Evolutionary conservation across 2,113 vertebrate genomes (phyloP).

Genomic region (Lontra canadensis): DNA sequence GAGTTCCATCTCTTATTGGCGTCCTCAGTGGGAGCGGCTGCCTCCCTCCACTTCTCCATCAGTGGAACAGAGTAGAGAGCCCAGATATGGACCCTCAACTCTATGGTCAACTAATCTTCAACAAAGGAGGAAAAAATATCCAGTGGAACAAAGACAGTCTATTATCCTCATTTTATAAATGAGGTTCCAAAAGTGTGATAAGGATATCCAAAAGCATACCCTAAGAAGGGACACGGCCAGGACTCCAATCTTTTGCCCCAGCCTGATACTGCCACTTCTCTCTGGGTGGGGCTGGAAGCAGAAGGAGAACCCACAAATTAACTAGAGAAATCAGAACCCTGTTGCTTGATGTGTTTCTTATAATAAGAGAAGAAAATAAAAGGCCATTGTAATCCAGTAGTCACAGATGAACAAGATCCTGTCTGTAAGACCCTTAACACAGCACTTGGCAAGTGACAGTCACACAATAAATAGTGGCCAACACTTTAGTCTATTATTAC

Average conservation of each 20-base stretch:
- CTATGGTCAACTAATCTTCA: too few species aligned
- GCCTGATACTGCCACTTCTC: not conserved
- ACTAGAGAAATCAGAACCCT: not conserved
- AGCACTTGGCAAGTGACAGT: not conserved
- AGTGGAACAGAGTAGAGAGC: too few species aligned
- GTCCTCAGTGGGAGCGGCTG: too few species aligned
- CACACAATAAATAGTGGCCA: not conserved
- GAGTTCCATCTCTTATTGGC: too few species aligned
- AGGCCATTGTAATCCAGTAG: not conserved
- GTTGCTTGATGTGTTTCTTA: not conserved
- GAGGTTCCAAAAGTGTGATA: not conserved
- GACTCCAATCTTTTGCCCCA: not conserved
- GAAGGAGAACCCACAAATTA: not conserved
- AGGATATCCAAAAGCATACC: not conserved
- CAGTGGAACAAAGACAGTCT: too few species aligned
- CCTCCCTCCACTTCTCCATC: too few species aligned
- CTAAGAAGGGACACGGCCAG: not conserved
- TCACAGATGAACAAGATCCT: not conserved
- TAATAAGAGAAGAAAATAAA: not conserved
- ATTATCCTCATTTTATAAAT: not conserved
- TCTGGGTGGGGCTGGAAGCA: not conserved
- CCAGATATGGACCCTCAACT: too few species aligned
- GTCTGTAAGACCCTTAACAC: not conserved
- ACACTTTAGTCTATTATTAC: not conserved
- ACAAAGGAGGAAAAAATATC: too few species aligned